Evolutionary conservation across 2,888 invertebrate genomes (phyloP), one percentile per base, ranked within the genome.

Genomic region (Xestia xanthographa): DNA sequence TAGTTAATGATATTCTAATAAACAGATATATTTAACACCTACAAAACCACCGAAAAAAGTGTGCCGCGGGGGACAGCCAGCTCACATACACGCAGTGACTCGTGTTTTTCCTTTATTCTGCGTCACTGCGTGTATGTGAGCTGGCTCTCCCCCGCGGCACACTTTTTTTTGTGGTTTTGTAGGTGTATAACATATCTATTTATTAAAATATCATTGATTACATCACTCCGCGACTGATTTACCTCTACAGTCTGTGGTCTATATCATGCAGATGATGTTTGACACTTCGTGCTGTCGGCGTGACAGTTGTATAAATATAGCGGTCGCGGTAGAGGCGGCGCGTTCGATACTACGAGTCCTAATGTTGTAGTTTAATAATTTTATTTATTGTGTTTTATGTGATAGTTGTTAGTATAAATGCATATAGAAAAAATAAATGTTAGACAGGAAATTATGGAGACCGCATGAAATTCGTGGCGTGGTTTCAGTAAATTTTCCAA

Each of bases 191-290:
- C n/a, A n/a, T n/a, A n/a, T n/a, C n/a, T n/a, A n/a, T n/a, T n/a
- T n/a, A n/a, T n/a, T n/a, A n/a, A n/a, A n/a, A n/a, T n/a, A n/a
- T n/a, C n/a, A n/a, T n/a, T n/a, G n/a, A 56, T 84, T 84, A 72
- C 80, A 72, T 76, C 81, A 83, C 3, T 62, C 0, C 38, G 2
- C 22, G 22, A 67, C 38, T 56, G 68, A 14, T 62, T 70, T 68
- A 62, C 85, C 26, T 60, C 58, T 20, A 41, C 12, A 53, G 53
- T 60, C 58, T 20, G 34, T 50, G n/a, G 22, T 65, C 8, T 1
- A 5, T 50, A 43, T 56, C 83, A 85, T 66, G 71, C 70, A 45
- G 26, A n/a, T 9, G 38, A 60, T 50, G 84, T 67, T 67, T 69
- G 68, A 72, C 67, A 77, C 67, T 53, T 62, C 60, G 60, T 82